phyloP scores from a whole-genome alignment of 2,113 vertebrate species.

The Prunella fulvescens region DNA sequence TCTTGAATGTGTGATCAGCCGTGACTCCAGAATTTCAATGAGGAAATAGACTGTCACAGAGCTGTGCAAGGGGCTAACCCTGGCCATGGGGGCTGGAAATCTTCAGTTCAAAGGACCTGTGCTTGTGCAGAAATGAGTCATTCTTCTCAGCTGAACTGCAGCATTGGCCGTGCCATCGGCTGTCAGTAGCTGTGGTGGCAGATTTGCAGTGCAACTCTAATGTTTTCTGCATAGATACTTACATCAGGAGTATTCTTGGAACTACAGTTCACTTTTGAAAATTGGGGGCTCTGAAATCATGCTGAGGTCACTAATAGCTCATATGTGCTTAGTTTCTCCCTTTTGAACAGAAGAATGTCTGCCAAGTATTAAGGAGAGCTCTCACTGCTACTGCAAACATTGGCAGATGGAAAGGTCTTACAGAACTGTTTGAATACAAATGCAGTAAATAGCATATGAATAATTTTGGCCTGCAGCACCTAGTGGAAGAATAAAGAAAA shows the following conservation, averaged over 20 bases:
- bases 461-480: background rate
- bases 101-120: background rate
- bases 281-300: background rate
- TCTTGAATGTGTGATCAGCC: constrained; percentile 32
- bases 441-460: background rate
- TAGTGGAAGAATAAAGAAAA: background rate
- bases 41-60: background rate
- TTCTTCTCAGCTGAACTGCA: background rate
- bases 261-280: background rate
- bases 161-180: background rate
- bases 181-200: background rate
- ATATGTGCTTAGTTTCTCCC: background rate
- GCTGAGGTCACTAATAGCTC: background rate
- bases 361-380: background rate
- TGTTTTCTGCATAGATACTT: background rate
- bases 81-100: background rate
- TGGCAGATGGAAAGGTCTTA: background rate
- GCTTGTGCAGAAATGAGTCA: background rate
- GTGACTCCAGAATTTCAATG: constrained; percentile 36
- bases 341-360: background rate
- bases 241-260: background rate
- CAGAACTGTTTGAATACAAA: background rate
- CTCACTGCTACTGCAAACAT: accelerated
- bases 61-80: background rate
- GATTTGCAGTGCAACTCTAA: accelerated